These are phyloP conservation scores for human DNA, from an alignment of 2,113 vertebrate species.

Conservation along the genomic window DNA sequence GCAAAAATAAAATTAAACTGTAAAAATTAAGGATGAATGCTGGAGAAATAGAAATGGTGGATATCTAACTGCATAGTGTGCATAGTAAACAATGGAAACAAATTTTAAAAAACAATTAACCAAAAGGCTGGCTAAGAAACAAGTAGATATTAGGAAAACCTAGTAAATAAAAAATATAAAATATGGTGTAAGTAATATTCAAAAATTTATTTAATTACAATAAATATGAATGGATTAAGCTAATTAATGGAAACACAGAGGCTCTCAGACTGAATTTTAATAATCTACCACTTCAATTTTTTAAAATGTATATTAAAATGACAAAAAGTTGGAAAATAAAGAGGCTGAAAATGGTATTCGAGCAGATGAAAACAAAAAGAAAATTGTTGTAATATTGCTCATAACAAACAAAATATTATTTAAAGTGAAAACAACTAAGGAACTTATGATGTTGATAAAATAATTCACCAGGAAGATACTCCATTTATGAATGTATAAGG, in stretches of 20 bases:
- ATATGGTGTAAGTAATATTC: neutral
- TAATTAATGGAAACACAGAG: neutral
- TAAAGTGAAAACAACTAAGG: neutral
- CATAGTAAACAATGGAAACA: constrained; percentile 9
- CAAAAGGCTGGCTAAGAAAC: neutral
- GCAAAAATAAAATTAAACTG: constrained; percentile 38
- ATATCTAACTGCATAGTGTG: neutral
- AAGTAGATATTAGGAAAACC: neutral
- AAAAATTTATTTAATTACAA: neutral
- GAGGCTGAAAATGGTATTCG: neutral
- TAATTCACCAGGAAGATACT: neutral
- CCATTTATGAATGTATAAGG: neutral
- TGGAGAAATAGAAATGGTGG: neutral
- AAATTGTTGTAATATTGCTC: neutral
- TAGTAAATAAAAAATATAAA: constrained; percentile 25
- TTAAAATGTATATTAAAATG: neutral
- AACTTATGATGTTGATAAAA: neutral
- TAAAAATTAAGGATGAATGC: neutral
- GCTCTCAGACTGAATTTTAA: neutral
- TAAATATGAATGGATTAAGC: neutral
- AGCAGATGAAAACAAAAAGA: neutral
- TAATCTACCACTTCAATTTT: neutral
- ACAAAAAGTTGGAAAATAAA: constrained; percentile 1
- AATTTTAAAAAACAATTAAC: constrained; percentile 22
- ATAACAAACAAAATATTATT: neutral